Percentiles rank a stretch among this genome's conserved stretches.
Conservation (phyloP, 2,113 vertebrate species). For the Oenanthe melanoleuca region DNA sequence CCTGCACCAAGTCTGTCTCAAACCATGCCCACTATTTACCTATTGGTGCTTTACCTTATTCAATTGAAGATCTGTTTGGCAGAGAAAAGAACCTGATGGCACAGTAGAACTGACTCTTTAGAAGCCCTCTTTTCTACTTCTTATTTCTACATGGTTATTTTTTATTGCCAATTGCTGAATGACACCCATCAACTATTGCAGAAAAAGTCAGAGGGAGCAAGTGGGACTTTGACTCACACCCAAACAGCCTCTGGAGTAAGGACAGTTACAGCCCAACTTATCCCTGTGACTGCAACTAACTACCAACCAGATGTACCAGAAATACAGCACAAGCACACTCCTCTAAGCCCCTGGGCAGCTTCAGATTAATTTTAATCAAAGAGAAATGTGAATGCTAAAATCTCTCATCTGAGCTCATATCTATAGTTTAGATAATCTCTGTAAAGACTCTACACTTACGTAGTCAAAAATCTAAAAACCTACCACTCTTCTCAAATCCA, state of each 20-base stretch:
- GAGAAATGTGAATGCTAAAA: background rate
- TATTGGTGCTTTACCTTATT: background rate
- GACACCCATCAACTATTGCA: background rate
- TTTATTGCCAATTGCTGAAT: background rate
- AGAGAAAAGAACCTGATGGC: background rate
- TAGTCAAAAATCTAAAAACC: background rate
- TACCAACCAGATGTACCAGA: background rate
- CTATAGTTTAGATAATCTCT: background rate
- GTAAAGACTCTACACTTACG: background rate
- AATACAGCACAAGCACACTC: background rate
- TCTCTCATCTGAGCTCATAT: background rate
- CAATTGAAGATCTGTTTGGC: background rate
- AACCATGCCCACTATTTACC: background rate
- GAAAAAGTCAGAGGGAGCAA: background rate
- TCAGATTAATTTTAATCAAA: background rate
- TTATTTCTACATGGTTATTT: background rate
- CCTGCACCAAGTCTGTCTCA: background rate
- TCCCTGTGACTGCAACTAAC: background rate
- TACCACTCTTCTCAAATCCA: background rate
- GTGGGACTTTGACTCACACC: background rate
- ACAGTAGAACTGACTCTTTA: background rate
- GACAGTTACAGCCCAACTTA: background rate
- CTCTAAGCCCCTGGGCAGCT: background rate
- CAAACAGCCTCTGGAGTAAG: background rate
- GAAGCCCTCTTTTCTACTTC: background rate